Conservation (phyloP, 2,888 invertebrate species). For the Cancer borealis region DNA sequence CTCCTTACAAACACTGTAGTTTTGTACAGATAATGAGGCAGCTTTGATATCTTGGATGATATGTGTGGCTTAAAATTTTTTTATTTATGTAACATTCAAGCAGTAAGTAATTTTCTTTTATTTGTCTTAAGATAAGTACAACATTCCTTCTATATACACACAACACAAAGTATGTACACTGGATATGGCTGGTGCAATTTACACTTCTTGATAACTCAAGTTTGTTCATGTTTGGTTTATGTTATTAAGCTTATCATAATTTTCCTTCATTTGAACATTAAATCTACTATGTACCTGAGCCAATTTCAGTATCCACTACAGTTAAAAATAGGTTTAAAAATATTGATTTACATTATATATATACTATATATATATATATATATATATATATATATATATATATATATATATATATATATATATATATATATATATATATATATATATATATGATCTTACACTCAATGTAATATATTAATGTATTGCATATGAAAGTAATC, state of each 20-base stretch:
- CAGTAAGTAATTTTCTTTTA: no score
- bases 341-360: not conserved
- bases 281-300: not conserved
- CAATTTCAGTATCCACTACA: not conserved
- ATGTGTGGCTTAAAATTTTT: no score
- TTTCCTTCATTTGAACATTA: not conserved
- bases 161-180: not conserved
- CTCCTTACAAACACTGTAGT: no score
- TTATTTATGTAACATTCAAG: no score
- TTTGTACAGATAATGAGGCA: no score
- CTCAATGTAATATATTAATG: not conserved
- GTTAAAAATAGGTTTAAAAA: not conserved
- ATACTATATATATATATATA: slow-evolving; percentile 50
- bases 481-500: slow-evolving; percentile 13
- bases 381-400: slow-evolving; percentile 47
- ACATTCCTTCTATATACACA: no score
- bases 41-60: no score
- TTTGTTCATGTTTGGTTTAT: not conserved
- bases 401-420: slow-evolving; percentile 52
- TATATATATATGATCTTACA: not conserved
- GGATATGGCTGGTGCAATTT: not conserved
- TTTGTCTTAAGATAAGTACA: no score
- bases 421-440: not conserved
- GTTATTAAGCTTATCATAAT: not conserved
- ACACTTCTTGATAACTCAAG: not conserved